Evolutionary conservation across 2,113 vertebrate species (phyloP).

Genomic region (Chelonoidis abingdonii): DNA sequence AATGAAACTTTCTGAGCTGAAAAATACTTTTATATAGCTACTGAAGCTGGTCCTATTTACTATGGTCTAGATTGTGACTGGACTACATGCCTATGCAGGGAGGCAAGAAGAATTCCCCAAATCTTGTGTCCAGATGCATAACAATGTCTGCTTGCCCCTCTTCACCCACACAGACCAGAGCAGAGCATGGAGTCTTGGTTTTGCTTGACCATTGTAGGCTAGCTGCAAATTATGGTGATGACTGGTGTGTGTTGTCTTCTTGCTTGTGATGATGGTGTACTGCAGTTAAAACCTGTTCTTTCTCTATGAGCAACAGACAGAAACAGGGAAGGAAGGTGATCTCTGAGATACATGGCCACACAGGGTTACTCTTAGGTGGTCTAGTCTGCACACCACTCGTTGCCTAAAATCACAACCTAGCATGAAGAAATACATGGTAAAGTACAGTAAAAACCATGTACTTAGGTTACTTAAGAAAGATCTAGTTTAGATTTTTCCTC

Average conservation of each 20-base stretch:
- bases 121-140: accelerated
- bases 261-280: neutral
- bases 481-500: neutral
- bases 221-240: neutral
- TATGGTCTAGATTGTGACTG: neutral
- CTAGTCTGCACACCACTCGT: neutral
- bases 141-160: neutral
- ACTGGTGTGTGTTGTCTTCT: neutral
- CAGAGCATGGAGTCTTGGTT: neutral
- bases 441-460: neutral
- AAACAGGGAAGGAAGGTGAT: neutral
- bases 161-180: neutral
- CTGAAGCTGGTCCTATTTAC: neutral
- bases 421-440: neutral
- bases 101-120: neutral
- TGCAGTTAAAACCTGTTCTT: neutral
- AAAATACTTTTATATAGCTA: neutral
- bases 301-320: neutral
- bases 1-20: neutral
- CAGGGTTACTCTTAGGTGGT: neutral
- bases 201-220: neutral
- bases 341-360: neutral
- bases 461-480: neutral
- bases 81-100: neutral
- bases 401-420: neutral